phyloP scores from a whole-genome alignment of 2,888 invertebrate species.

The Barypeithes pellucidus region DNA sequence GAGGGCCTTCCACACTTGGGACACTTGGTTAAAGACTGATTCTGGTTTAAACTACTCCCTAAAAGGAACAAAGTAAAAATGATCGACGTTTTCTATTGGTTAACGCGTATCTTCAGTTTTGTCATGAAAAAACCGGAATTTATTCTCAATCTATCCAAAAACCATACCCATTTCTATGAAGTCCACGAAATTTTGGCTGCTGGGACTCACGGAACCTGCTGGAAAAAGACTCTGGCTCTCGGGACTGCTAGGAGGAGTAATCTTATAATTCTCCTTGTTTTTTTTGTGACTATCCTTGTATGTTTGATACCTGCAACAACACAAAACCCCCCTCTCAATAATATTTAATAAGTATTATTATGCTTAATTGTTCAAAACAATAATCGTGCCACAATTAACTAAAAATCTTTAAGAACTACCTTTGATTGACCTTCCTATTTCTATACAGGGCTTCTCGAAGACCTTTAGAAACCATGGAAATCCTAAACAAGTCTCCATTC shows the following conservation, averaged over 20 bases:
- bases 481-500: constrained; percentile 64
- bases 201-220: constrained; percentile 54
- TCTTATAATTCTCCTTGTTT: constrained; percentile 64
- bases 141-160: too few species aligned
- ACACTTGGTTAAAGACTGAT: constrained; percentile 65
- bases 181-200: constrained; percentile 57
- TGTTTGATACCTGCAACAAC: constrained; percentile 54
- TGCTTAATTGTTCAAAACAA: too few species aligned
- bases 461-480: constrained; percentile 61
- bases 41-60: constrained; percentile 58
- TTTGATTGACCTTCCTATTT: constrained; percentile 45
- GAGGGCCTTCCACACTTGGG: constrained; percentile 62
- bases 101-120: too few species aligned
- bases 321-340: background rate
- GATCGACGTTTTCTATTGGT: too few species aligned
- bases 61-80: constrained; percentile 8
- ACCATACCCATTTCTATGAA: constrained; percentile 57
- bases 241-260: constrained; percentile 64
- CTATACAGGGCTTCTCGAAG: constrained; percentile 57
- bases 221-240: constrained; percentile 54
- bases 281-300: constrained; percentile 57
- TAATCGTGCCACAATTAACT: too few species aligned
- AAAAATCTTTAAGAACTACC: constrained; percentile 36
- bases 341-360: background rate
- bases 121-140: too few species aligned